phyloP scores from a whole-genome alignment of 2,113 vertebrate genomes.

The Tachycineta bicolor region DNA sequence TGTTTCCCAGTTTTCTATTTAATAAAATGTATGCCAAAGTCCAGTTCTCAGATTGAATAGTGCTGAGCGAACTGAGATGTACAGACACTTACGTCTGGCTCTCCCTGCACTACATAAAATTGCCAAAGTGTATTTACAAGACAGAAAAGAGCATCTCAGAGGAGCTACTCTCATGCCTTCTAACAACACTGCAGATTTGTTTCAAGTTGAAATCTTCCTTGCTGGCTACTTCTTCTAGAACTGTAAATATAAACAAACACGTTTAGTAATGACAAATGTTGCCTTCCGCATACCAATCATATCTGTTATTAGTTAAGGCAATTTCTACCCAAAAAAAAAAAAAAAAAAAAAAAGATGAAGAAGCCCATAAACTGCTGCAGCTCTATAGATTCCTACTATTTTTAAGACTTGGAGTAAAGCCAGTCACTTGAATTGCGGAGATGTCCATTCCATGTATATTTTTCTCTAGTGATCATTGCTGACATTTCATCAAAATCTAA shows the following conservation, averaged over 20 bases:
- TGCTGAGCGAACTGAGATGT: conserved; percentile 14
- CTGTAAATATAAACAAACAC: conserved; percentile 72
- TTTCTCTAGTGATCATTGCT: conserved; percentile 68
- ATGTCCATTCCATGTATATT: conserved; percentile 70
- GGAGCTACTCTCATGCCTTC: conserved; percentile 25
- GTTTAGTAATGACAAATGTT: conserved; percentile 69
- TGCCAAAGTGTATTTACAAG: conserved; percentile 55
- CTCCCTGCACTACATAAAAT: conserved; percentile 26
- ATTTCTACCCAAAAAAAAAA: conserved; percentile 32
- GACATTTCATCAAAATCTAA: conserved; percentile 68
- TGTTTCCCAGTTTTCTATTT: conserved; percentile 17
- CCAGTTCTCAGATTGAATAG: not conserved
- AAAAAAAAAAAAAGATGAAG: not conserved
- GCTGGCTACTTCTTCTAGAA: conserved; percentile 63
- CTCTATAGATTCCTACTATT: conserved; percentile 59
- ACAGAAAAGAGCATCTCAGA: conserved; percentile 49
- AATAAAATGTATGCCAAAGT: not conserved
- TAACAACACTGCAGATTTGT: conserved; percentile 63
- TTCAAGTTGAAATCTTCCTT: conserved; percentile 58
- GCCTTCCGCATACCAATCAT: conserved; percentile 72
- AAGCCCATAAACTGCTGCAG: conserved; percentile 5
- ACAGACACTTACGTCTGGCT: not conserved
- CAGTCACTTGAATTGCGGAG: conserved; percentile 71
- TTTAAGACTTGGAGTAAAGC: conserved; percentile 74
- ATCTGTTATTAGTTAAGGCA: conserved; percentile 70